Evolutionary conservation across 35 echinoderm and acorn worm species (phyloP).

Genomic region (Apostichopus californicus): DNA sequence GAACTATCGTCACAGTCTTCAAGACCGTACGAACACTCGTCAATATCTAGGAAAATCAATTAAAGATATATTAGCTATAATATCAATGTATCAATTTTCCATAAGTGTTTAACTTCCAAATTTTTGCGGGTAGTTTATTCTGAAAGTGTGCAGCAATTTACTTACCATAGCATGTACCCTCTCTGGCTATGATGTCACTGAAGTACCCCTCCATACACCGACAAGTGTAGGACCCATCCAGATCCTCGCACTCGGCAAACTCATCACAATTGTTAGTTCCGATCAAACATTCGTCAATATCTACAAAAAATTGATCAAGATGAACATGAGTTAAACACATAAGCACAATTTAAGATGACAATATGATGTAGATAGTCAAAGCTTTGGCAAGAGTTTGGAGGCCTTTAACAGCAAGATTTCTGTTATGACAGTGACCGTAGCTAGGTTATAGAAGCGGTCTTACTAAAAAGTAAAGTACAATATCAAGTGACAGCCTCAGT

Average conservation of each 20-base stretch:
- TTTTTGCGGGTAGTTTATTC: neutral
- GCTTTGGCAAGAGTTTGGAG: no score
- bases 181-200: slow-evolving; percentile 28
- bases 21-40: slow-evolving; percentile 12
- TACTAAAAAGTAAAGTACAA: no score
- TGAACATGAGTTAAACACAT: neutral
- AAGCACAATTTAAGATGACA: neutral
- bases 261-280: slow-evolving; percentile 34
- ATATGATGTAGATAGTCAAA: no score
- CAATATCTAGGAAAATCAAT: neutral
- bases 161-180: slow-evolving; percentile 38
- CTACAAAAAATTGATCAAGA: neutral
- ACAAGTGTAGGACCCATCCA: slow-evolving; percentile 60
- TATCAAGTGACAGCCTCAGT: no score
- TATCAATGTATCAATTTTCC: neutral
- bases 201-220: slow-evolving; percentile 48
- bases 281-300: slow-evolving; percentile 67
- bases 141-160: neutral
- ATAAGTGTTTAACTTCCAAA: neutral
- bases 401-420: no score
- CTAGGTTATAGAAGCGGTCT: no score
- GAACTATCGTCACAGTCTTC: slow-evolving; percentile 33
- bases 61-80: neutral
- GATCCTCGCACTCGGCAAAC: slow-evolving; percentile 38
- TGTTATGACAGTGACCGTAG: no score